Percentiles rank a stretch among this genome's conserved stretches.
Conservation (phyloP, 2,888 invertebrate species). For the Nemapogon koenigi region DNA sequence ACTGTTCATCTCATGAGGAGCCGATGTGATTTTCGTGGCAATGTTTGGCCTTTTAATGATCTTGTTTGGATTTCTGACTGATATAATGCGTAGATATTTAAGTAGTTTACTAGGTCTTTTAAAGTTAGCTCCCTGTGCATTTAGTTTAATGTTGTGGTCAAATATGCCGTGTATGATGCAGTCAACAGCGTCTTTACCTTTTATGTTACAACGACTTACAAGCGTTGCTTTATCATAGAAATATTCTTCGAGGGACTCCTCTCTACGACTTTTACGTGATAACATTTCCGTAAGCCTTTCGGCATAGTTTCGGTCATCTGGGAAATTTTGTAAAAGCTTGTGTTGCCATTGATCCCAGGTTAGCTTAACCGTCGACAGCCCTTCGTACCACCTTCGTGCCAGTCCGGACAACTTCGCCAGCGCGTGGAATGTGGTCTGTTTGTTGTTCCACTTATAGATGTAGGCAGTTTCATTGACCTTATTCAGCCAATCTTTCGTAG, state of each 20-base stretch:
- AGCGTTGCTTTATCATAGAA: constrained; percentile 11
- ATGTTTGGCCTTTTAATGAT: too few species aligned
- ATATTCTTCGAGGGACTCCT: constrained; percentile 15
- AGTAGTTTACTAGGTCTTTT: too few species aligned
- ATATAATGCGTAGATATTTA: too few species aligned
- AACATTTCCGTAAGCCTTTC: constrained; percentile 14
- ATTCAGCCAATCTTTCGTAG: not conserved
- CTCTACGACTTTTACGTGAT: constrained; percentile 10
- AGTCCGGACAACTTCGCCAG: not conserved
- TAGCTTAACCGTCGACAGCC: constrained; percentile 8
- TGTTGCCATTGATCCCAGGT: constrained; percentile 16
- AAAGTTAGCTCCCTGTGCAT: too few species aligned
- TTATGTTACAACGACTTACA: constrained; percentile 1
- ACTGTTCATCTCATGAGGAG: not conserved
- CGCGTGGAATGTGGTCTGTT: too few species aligned
- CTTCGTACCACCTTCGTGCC: not conserved
- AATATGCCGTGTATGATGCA: constrained; percentile 1
- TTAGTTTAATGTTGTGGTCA: not conserved
- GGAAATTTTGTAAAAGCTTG: constrained; percentile 14
- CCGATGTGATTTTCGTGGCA: too few species aligned
- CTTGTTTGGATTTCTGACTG: too few species aligned
- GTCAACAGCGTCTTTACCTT: constrained; percentile 1
- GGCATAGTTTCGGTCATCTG: constrained; percentile 15
- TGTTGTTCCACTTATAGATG: too few species aligned
- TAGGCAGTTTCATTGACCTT: too few species aligned